phyloP scores from a whole-genome alignment of 1,140 invertebrate genomes.

The Drosophila lacteicornis region DNA sequence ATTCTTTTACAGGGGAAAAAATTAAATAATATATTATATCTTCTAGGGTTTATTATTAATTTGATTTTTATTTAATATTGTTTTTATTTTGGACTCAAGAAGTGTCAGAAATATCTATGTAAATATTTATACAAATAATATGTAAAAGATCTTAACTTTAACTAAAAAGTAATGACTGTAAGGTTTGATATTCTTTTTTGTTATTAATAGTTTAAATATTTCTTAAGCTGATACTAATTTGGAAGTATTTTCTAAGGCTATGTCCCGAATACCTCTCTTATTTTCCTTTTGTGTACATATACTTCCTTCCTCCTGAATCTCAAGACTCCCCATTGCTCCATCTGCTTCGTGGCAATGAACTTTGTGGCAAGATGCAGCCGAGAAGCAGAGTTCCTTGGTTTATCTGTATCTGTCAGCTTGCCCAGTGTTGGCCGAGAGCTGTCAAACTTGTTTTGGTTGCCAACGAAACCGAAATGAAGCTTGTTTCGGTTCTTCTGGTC shows the following conservation, averaged over 20 bases:
- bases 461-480: slow-evolving; percentile 77
- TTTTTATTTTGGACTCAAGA: too few species aligned
- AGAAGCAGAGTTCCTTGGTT: slow-evolving; percentile 40
- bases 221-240: neutral
- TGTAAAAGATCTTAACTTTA: too few species aligned
- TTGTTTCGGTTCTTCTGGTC: slow-evolving; percentile 41
- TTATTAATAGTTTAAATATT: neutral
- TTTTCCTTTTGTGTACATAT: slow-evolving; percentile 2
- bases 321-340: slow-evolving; percentile 1
- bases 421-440: slow-evolving; percentile 51
- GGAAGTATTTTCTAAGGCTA: too few species aligned
- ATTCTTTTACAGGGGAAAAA: slow-evolving; percentile 1
- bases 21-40: neutral
- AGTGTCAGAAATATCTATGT: too few species aligned
- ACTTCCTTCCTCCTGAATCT: neutral
- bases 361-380: slow-evolving; percentile 42
- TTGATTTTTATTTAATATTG: too few species aligned
- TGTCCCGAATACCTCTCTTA: neutral
- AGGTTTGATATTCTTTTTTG: too few species aligned
- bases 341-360: slow-evolving; percentile 64
- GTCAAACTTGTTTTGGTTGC: slow-evolving; percentile 71
- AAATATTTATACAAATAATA: too few species aligned
- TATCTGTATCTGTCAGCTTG: slow-evolving; percentile 53
- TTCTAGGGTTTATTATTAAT: too few species aligned
- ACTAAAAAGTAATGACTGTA: too few species aligned